Evolutionary conservation across 2,797 vertebrate species (phyloP), one percentile per base, ranked within the genome.

Genomic region (Alosa sapidissima): DNA sequence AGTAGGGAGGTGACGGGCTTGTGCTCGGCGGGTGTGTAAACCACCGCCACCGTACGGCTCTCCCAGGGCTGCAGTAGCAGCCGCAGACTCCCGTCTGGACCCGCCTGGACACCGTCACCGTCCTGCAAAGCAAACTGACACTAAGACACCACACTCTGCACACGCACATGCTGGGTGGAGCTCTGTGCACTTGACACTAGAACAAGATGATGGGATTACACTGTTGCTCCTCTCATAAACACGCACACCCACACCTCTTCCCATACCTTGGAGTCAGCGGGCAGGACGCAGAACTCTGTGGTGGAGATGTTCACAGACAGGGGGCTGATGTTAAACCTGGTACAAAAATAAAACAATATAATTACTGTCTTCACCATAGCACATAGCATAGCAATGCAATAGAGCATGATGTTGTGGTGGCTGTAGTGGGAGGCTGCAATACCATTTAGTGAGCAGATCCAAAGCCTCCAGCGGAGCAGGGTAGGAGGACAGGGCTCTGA

Each of bases 371-470:
- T 8, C 36, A 16, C 68, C 14, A 72, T 36, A 36, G 28, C 33
- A 36, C 5, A 36, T 14, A 36, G 33, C 13, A 36, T 13, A 36
- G 24, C 14, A 0, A 0, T 24, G n/a, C 19, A 68, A 68, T 68
- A 33, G 28, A 36, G 65, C 28, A 1, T 72, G 13, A 5, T 72
- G 72, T 45, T 8, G 1, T 78, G 5, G 5, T 78, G 36, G 41
- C 72, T 21, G 36, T 14, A 5, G n/a, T 72, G 7, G n/a, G 24
- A 65, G 24, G 9, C n/a, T 65, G 8, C 28, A 45, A 16, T 96
- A 99, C 98, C 98, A 99, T 96, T 96, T 98, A 82, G 95, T 96
- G 19, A 99, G 95, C 62, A 98, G 95, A 89, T 92, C 96, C 85
- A 97, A 84, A 21, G 94, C 97, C 51, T 97, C 97, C 82, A 97